Base-by-base conservation (phyloP, 2,113 vertebrate species). In the Odobenus rosmarus region DNA sequence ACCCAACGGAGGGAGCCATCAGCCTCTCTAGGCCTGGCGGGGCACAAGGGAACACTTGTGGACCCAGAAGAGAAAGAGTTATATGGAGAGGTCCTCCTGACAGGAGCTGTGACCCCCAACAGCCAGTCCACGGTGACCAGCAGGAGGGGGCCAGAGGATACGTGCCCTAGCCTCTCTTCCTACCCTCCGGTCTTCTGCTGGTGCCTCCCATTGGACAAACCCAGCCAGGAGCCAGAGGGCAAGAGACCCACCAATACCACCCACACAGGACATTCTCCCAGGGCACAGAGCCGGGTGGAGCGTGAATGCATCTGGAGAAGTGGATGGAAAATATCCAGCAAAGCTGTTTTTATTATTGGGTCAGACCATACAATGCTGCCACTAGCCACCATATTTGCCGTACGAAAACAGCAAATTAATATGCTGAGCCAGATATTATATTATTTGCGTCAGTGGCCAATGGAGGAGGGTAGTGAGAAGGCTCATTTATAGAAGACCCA, bases 231-330 rank as follows among this genome's bases (percentile, higher is more conserved):
- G 49, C 69, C 55, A 49, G 12, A 89, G 69, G 49, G 21, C 74
- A 21, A 28, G 42, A 26, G 21, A 9, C 39, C 71, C 31, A 7
- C 14, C 28, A 21, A 2, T 26, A 1, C 31, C 8, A 11, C 28
- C 33, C 67, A 55, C 67, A 14, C 0, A 3, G 42, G 9, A 14
- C 42, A 12, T 6, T 55, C 28, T 59, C 33, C 36, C 3, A 3
- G 53, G 16, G 12, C 49, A 12, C 57, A 61, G 51, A 39, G 39
- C 53, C 24, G 31, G 42, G 31, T 0, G 21, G 33, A 46, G 31
- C 24, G 21, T 4, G 4, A 36, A 11, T 4, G 19, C 33, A 0
- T n/a, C 49, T 46, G 49, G 8, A 23, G 11, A n/a, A 31, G 24
- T 8, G 23, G 59, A 13, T 9, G n/a, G 42, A 39, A 55, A 18